Evolutionary conservation across 2,888 invertebrate species (phyloP), one percentile per base, ranked within the genome.

Genomic region (Neocrepidodera transversa): DNA sequence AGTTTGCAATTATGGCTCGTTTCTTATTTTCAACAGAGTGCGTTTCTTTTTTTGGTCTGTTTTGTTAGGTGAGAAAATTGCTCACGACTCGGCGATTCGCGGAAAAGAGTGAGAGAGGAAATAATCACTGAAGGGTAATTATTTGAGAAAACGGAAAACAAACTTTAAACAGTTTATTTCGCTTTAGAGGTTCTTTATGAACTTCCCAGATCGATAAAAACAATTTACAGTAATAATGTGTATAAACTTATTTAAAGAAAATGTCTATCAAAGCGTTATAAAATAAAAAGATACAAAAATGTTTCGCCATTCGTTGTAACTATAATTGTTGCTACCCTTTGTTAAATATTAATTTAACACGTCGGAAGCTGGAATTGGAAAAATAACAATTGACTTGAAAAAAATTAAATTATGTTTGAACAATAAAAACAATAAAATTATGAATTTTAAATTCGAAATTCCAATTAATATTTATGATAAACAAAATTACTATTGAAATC

Each of bases 21-120:
- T 38, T 38, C 38, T 38, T 38, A 38, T 38, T 17, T 38, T 30
- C n/a, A 30, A 5, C 23, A 23, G 23, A 11, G 32, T 32, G 11
- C 32, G 32, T 17, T 38, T 16, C 1, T 32, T 48, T 38, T 60
- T 47, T 60, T 56, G 35, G 49, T 55, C 32, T 52, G 40, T 54
- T 57, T 57, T 30, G 42, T 47, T 47, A 56, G 49, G 58, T 59
- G 63, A 54, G 63, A 63, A 53, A 60, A 60, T 63, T 55, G 50
- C 45, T 51, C 51, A 40, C 51, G 50, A 45, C 30, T 48, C 16
- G 32, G 30, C 30, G 8, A 38, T 45, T 52, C 52, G 53, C 48
- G 45, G 23, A n/a, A n/a, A n/a, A n/a, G n/a, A n/a, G n/a, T n/a
- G n/a, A 45, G 16, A 53, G 20, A 45, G 45, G 23, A 54, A 54